Base-by-base conservation (phyloP, 2,888 invertebrate species). In the Caenorhabditis afra region DNA sequence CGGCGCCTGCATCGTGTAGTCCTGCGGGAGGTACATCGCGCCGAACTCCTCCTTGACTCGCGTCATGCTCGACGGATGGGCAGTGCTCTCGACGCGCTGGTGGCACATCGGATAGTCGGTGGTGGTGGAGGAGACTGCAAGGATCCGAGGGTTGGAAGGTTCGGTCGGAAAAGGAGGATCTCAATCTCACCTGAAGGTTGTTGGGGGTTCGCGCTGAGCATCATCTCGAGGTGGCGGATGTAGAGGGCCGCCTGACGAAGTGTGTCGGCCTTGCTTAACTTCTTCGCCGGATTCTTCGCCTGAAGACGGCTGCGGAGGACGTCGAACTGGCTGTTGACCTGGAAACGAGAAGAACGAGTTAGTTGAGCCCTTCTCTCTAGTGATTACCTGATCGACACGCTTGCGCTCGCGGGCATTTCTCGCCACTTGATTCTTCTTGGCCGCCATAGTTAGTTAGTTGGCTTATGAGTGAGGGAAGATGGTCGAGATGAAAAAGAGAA, bases 221-320 rank as follows among this genome's bases (percentile, higher is more conserved):
- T 20, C 1, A 35, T 14, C 37, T 78, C 71, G 20, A 85, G 78
- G 12, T 83, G 66, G 37, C 66, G 52, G 44, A 85, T 85, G 52
- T 83, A 83, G 47, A 73, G 75, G 53, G 80, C 80, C 4, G 85
- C 85, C 29, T 83, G 76, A 10, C 85, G 64, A 12, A 85, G 70
- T 18, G 85, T 85, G 35, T 83, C 85, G 0, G 85, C 85, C 65
- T 85, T 85, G 71, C 82, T 82, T 77, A 81, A 55, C 58, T 85
- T 85, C 75, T 85, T 83, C 16, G 81, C 82, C 18, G 67, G 49
- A 18, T 50, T 57, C n/a, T 70, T 64, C 20, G 67, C 62, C 11
- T 70, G 59, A 18, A 85, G 75, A 47, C 70, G 70, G 14, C 57
- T 61, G 18, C 85, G 79, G 12, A 85, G 73, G 14, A 64, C 47